phyloP scores from a whole-genome alignment of 1,140 invertebrate species.

The Atta colombica region DNA sequence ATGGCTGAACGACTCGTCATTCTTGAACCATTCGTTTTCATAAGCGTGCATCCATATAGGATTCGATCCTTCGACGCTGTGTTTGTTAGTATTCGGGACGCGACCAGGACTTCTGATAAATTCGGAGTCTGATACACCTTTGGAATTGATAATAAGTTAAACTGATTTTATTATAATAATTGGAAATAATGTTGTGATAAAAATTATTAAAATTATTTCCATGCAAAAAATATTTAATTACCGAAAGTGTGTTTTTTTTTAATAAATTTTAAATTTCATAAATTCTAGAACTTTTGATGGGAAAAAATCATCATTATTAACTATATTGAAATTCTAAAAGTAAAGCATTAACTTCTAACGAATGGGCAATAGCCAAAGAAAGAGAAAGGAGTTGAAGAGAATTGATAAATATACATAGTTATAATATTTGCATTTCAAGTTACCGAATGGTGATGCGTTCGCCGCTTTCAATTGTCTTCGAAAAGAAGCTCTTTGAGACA shows the following conservation, averaged over 20 bases:
- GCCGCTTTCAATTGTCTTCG: conserved; percentile 96
- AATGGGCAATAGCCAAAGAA: not conserved
- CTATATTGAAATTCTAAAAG: not conserved
- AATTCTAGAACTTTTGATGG: not conserved
- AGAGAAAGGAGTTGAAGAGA: not conserved
- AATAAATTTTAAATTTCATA: not conserved
- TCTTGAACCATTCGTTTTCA: conserved; percentile 98
- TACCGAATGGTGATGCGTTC: conserved; percentile 96
- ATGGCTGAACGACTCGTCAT: conserved; percentile 92
- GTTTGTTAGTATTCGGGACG: conserved; percentile 97
- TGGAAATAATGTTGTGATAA: not conserved
- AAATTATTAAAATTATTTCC: not conserved
- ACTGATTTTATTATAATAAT: not conserved
- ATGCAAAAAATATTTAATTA: not conserved
- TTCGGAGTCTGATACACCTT: conserved; percentile 90
- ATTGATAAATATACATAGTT: not conserved
- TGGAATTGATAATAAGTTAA: not conserved
- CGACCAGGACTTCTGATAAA: conserved; percentile 90
- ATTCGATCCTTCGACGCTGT: conserved; percentile 97
- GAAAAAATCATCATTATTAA: not conserved
- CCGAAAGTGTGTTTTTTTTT: not conserved
- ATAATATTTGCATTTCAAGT: conserved; percentile 29
- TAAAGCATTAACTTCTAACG: not conserved
- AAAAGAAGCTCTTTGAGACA: conserved; percentile 94
- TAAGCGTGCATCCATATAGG: conserved; percentile 98